Base-by-base conservation (phyloP, 2,888 invertebrate species). In the Erebia epiphron region DNA sequence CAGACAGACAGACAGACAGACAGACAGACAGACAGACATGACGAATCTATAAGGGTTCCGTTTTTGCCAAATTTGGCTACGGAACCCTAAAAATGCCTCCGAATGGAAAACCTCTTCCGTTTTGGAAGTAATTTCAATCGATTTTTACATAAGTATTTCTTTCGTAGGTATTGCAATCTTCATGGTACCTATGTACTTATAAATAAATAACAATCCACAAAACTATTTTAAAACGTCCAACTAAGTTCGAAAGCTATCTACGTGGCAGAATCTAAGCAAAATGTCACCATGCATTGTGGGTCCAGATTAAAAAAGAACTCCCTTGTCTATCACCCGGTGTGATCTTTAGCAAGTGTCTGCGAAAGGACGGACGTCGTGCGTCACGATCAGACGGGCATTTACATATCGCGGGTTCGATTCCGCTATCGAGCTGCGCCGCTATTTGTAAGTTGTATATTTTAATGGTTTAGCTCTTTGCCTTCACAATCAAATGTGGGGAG, bases 311-410 rank as follows among this genome's bases (percentile, higher is more conserved):
- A 75, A 72, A 75, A 74, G 69, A 73, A 71, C 64, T 35, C 50
- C 72, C 70, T 70, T 76, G 76, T 73, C 72, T 79, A 82, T 82
- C 81, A 77, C 68, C 63, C 71, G 67, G 75, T 64, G 70, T 76
- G 74, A 82, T 80, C 77, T 81, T 76, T 77, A 70, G 79, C 84
- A 86, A 86, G 85, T 90, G 89, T 88, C 87, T 81, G 82, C 83
- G 79, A 70, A 78, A 77, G 84, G 85, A 83, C 84, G 88, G 84
- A 82, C 89, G 89, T 91, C 92, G 92, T 92, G 92, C 87, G 88
- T 91, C 92, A 92, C 92, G 92, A 91, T 91, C 89, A 86, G 90
- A 88, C 86, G 86, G 81, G 84, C 86, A 92, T 92, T 92, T 86
- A 87, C 91, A 92, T 92, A 92, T 91, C 91, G 86, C 86, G 80